Base-by-base conservation (phyloP, 2,888 invertebrate species). In the Yponomeuta evonymella region DNA sequence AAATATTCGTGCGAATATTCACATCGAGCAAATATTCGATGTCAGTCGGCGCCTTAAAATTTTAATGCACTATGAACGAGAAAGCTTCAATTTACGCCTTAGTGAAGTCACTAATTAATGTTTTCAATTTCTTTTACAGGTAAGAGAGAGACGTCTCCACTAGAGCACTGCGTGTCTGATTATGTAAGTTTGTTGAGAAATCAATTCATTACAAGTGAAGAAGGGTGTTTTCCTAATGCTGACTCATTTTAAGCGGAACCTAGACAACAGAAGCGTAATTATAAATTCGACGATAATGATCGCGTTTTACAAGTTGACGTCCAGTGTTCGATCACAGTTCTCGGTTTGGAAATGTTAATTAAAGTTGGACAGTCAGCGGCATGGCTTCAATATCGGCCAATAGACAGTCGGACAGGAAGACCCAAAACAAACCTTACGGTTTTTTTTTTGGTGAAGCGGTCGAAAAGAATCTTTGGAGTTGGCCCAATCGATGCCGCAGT, bases 31-130 rank as follows among this genome's bases (percentile, higher is more conserved):
- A n/a, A n/a, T n/a, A n/a, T n/a, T n/a, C n/a, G n/a, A n/a, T n/a
- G n/a, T n/a, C n/a, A n/a, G n/a, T n/a, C n/a, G n/a, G n/a, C n/a
- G n/a, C n/a, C n/a, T n/a, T n/a, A 48, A 67, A 62, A 48, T 87
- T 86, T 88, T 90, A 88, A 90, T 88, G 89, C 85, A 83, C 77
- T 78, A 75, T 69, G 70, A 75, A 80, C 81, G 79, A 78, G 80
- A 78, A 83, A 81, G 81, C 51, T 58, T 58, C 6, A 69, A 62
- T 69, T 58, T 58, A 58, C 29, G 51, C n/a, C 58, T 51, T 65
- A n/a, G 29, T 30, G 4, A 15, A 15, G 12, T 58, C 51, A 12
- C 43, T 67, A 30, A 67, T 67, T 67, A 36, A 36, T 67, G 67
- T 67, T 33, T 30, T 67, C 43, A 30, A 30, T 30, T 67, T 67